Base-by-base conservation (phyloP, 2,888 invertebrate species). In the Rhagonycha fulva region DNA sequence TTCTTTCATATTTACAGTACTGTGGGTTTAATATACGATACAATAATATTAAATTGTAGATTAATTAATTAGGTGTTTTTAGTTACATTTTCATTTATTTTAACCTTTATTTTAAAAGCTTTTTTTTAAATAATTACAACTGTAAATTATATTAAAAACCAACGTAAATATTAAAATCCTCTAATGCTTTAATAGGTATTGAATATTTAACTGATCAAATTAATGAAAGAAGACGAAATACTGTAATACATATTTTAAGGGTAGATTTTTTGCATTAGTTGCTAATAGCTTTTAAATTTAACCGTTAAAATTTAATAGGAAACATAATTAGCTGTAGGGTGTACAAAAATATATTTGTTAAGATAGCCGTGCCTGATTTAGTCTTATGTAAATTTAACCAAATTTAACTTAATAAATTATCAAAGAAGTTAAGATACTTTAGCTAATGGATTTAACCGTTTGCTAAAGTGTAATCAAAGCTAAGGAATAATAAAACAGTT, bases 401-500 rank as follows among this genome's bases (percentile, higher is more conserved):
- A 66, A 66, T 66, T 66, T 66, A 66, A 66, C 63, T 66, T 66
- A 66, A 66, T 66, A 66, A 66, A 66, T 66, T 66, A 66, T 66
- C 63, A 66, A 66, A 66, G 63, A 66, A 66, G 63, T 66, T 66
- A 66, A 66, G 63, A 23, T 66, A 66, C 63, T 66, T 66, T 66
- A 66, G 63, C 63, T 66, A 66, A 66, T 66, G 63, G 63, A 66
- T 66, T 66, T 66, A 66, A 66, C 63, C 63, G 63, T 66, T 66
- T 66, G 23, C 63, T 66, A 66, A 66, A 66, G 63, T 26, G 24
- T 66, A 66, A 66, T 66, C 63, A 66, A 66, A 66, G 63, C 63
- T 66, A 66, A 66, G 63, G 63, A 66, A 66, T 66, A 66, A 66
- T 66, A 66, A 66, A 66, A 66, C 63, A 66, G 63, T 66, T 66